Base-by-base conservation (phyloP, 2,113 vertebrate species). In the Oryzias curvinotus region DNA sequence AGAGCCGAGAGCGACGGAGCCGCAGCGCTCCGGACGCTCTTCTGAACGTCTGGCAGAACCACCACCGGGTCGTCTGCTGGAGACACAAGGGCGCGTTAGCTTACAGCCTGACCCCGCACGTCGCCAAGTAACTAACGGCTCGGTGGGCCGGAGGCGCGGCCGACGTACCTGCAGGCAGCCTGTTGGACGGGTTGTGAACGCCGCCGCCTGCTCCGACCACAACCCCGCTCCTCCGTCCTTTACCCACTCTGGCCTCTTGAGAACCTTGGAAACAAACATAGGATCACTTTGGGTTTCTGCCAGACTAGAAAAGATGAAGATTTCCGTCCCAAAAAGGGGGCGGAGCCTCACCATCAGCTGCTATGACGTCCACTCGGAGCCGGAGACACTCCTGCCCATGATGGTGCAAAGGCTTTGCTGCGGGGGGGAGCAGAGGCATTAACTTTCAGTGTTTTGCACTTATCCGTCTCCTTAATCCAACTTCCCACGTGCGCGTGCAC, bases 391-490 rank as follows among this genome's bases (percentile, higher is more conserved):
- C 87, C 36, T 93, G 84, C 4, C 95, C 93, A 0, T 94, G 93
- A 57, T 91, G 94, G 71, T 95, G 92, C 57, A 96, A 92, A 30
- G 95, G 94, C 75, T 96, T 97, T 59, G 95, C 96, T 98, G 85
- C 1, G 63, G 58, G 82, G 62, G 59, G 17, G 50, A 23, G 80
- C 68, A 75, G n/a, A 65, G 61, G 71, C 43, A 67, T 91, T 82
- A 89, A 84, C 68, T 83, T 82, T 68, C 66, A 3, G 66, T 67
- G 80, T 90, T 84, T 87, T 83, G 71, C 82, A 82, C 66, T 90
- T 82, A 87, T 57, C 81, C 78, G 66, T 66, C 62, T 59, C 68
- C 70, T 81, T 89, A 89, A 90, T 87, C 85, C 76, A 79, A 43
- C 73, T 70, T 52, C 73, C 75, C 75, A 67, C 81, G 62, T 21